These are phyloP conservation scores for Acanthosepion pharaonis DNA, from an alignment of 2,888 invertebrate genomes.

Conservation along the genomic window DNA sequence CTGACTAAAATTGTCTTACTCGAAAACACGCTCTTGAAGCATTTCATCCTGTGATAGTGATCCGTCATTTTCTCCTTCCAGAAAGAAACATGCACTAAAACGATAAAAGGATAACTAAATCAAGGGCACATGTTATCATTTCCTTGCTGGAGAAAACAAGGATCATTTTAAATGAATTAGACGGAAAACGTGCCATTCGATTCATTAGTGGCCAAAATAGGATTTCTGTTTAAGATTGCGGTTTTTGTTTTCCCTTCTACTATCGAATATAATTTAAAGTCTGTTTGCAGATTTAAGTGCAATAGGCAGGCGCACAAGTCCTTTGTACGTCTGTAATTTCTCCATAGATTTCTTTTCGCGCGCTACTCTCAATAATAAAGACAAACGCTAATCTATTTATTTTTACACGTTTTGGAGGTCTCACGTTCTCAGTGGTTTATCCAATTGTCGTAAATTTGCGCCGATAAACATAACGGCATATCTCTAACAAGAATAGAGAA, in stretches of 20 bases:
- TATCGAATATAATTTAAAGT: neutral
- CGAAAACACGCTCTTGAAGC: neutral
- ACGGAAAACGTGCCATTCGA: neutral
- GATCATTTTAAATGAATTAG: neutral
- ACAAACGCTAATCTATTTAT: neutral
- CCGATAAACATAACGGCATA: neutral
- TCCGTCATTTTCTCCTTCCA: neutral
- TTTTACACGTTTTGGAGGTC: neutral
- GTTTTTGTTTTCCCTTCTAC: neutral
- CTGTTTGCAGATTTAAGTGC: neutral
- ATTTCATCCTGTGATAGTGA: neutral
- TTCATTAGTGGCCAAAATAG: neutral
- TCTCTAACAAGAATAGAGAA: too few species aligned
- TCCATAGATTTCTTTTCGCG: neutral
- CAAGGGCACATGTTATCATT: neutral
- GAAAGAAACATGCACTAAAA: neutral
- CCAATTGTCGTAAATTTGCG: neutral
- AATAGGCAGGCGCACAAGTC: neutral
- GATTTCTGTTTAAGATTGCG: neutral
- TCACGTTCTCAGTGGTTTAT: neutral
- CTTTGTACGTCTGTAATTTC: neutral
- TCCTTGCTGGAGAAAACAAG: neutral
- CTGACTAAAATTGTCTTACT: neutral
- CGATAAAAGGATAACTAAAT: neutral
- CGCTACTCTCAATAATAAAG: neutral